These are phyloP conservation scores for Nebria ingens DNA, from an alignment of 1,140 invertebrate genomes.

Conservation along the genomic window DNA sequence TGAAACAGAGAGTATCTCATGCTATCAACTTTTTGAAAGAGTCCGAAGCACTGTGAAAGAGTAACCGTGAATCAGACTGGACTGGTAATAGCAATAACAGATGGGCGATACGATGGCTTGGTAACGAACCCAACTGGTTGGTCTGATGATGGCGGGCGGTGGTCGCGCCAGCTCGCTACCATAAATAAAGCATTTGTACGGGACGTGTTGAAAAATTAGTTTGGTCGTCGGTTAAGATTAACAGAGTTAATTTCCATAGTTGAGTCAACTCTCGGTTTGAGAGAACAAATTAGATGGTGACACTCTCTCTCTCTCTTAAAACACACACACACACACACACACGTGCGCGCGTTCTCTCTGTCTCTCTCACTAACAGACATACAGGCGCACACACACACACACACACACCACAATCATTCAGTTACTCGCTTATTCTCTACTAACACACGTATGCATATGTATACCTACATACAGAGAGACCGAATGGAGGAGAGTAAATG, in stretches of 20 bases:
- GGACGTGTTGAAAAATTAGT: constrained; percentile 19
- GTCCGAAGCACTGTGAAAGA: neutral
- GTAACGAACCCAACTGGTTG: neutral
- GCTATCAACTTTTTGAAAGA: too few species aligned
- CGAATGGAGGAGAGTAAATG: too few species aligned
- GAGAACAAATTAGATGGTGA: constrained; percentile 22
- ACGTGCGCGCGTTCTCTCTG: neutral
- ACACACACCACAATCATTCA: too few species aligned
- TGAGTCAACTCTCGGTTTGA: constrained; percentile 18
- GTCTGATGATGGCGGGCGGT: neutral
- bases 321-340: too few species aligned
- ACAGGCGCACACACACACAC: too few species aligned
- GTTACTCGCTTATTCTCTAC: too few species aligned
- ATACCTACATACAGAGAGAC: too few species aligned
- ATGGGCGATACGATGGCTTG: neutral
- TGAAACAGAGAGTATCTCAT: too few species aligned
- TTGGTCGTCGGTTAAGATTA: constrained; percentile 19
- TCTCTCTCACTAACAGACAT: too few species aligned
- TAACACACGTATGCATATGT: too few species aligned
- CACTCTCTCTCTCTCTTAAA: too few species aligned
- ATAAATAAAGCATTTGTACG: constrained; percentile 7
- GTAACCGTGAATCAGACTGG: neutral
- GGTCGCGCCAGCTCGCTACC: neutral
- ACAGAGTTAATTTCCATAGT: constrained; percentile 25
- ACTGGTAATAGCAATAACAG: constrained; percentile 1